Base-by-base conservation (phyloP, 2,113 vertebrate species). In the Cromileptes altivelis region DNA sequence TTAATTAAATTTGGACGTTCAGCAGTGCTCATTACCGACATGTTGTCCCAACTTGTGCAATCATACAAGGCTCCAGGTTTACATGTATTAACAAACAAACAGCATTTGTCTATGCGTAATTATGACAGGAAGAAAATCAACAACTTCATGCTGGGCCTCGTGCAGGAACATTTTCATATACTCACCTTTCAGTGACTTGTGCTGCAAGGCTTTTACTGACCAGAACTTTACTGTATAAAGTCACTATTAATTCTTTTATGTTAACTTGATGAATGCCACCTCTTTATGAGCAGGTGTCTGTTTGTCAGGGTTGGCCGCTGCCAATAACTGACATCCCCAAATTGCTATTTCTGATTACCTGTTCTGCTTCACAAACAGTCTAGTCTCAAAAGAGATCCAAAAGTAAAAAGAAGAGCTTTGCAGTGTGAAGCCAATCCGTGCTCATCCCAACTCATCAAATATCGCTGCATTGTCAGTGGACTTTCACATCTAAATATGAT, bases 1-100 rank as follows among this genome's bases (percentile, higher is more conserved):
- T 40, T 33, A 37, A 18, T n/a, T 40, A n/a, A 61, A 62, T 23
- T 65, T 85, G 84, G 78, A 81, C 37, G 6, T 75, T 21, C 17
- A 72, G 19, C 84, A 15, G 23, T 0, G 13, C 23, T 52, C 67
- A 45, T 75, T 65, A 50, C 13, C 4, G 9, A 11, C 21, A 18
- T 15, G 69, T 64, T 47, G 30, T 70, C 30, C 62, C 2, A 4
- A 23, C 70, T 33, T 58, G 50, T 21, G 53, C 4, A 33, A 75
- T 69, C 37, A 25, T 10, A 33, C 50, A 18, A 21, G 33, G n/a
- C 56, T 42, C 65, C 47, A 9, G 52, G 37, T 55, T 71, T 18
- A 37, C 14, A 56, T 3, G 37, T 7, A 45, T 53, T n/a, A 21
- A 73, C 10, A 49, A 21, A 73, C 7, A 56, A 37, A 70, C 53